Evolutionary conservation across 1,140 invertebrate genomes (phyloP).

Genomic region (Saxidomus purpurata): DNA sequence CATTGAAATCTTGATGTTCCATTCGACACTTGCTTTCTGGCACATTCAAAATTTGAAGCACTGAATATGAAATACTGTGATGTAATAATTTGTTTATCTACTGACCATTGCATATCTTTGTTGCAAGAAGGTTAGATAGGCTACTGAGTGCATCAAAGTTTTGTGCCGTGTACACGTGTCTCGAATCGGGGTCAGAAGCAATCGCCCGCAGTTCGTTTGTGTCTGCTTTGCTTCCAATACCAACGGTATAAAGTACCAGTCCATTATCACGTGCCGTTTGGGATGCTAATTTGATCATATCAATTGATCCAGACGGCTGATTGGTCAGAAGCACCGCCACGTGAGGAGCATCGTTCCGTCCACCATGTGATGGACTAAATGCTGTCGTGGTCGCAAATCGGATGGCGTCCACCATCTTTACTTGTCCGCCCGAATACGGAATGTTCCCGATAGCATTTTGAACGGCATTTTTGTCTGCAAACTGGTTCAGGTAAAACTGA

Average conservation of each 20-base stretch:
- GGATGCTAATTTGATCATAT: constrained; percentile 73
- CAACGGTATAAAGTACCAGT: constrained; percentile 76
- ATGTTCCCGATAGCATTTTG: constrained; percentile 69
- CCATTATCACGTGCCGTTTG: constrained; percentile 74
- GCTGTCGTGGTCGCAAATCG: constrained; percentile 71
- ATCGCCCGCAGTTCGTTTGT: constrained; percentile 72
- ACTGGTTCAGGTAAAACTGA: constrained; percentile 76
- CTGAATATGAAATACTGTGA: not conserved
- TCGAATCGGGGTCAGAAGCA: constrained; percentile 73
- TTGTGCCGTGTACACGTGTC: constrained; percentile 75
- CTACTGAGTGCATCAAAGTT: constrained; percentile 73
- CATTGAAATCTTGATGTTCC: not conserved
- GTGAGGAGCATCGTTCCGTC: constrained; percentile 71
- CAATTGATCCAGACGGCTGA: constrained; percentile 67
- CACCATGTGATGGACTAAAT: constrained; percentile 75
- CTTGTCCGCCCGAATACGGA: constrained; percentile 68
- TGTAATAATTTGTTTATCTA: too few relatives aligned
- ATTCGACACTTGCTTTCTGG: not conserved
- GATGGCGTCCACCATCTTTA: constrained; percentile 76
- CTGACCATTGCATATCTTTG: constrained; percentile 79
- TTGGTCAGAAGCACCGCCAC: constrained; percentile 76
- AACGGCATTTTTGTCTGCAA: constrained; percentile 64
- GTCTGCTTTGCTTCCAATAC: constrained; percentile 74
- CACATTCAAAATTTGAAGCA: not conserved
- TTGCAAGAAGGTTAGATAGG: constrained; percentile 69